Evolutionary conservation across 64 coral and sea anemone genomes (phyloP), one percentile per base, ranked within the genome.

Genomic region (Hydrozoanthus tunicans): DNA sequence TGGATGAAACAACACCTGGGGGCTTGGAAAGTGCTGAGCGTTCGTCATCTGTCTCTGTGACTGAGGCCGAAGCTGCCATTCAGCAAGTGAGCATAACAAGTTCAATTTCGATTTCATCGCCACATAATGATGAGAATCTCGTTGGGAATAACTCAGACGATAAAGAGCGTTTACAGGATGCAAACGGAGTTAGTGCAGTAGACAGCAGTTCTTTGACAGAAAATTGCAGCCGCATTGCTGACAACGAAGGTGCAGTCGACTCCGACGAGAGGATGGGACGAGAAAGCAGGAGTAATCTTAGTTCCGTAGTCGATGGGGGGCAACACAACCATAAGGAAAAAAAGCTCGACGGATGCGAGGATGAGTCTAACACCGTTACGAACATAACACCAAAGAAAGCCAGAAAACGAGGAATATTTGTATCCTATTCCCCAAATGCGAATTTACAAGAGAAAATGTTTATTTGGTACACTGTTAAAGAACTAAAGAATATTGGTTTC

Each of bases 401-500:
- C 9, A 95, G 91, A 51, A 95, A 59, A 64, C 85, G 96, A 74
- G 96, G 86, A 7, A 98, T 98, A 68, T 95, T 98, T 74, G 93
- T 98, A 13, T 93, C 93, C 17, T 98, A 98, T 88, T 90, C 94
- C 8, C 91, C 91, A 14, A 77, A 78, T 58, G 96, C 91, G 71
- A 90, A 81, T 72, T 98, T 95, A 25, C 51, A 89, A 14, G 91
- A 95, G 65, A 98, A 95, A 73, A 92, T 90, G 72, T 83, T 98
- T 64, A 89, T 98, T 15, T 91, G 89, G 15, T 95, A 98, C 20
- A 98, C 89, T 24, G 62, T 95, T 4, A 93, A 81, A 73, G 96
- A 98, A 76, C 83, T 98, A 15, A 98, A 95, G 91, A 93, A 95
- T 26, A 81, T 98, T 7, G 96, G 96, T n/a, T 98, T 95, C 82